phyloP scores from a whole-genome alignment of 1,140 invertebrate species.

The Caerostris darwini region DNA sequence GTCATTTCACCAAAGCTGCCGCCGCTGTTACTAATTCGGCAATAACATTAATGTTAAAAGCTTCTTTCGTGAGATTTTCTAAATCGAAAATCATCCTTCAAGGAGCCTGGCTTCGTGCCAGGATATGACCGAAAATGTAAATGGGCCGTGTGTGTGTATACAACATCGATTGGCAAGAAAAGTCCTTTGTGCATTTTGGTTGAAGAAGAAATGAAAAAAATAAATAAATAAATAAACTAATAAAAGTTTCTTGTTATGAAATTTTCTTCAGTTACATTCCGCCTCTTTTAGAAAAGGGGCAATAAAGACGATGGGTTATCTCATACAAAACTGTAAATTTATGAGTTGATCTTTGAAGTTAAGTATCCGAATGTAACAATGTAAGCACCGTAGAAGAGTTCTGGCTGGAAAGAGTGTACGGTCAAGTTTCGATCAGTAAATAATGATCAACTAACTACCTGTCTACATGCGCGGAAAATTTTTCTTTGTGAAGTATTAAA shows the following conservation, averaged over 20 bases:
- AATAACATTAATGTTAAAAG: constrained; percentile 31
- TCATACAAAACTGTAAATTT: neutral
- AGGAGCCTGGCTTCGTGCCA: neutral
- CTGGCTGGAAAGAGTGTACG: too few species aligned
- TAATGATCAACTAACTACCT: too few species aligned
- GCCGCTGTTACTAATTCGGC: constrained; percentile 6
- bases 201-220: neutral
- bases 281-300: neutral
- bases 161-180: neutral
- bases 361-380: too few species aligned
- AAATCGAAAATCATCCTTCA: constrained; percentile 12
- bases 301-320: neutral
- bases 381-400: too few species aligned
- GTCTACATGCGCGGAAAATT: too few species aligned
- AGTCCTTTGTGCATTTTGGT: neutral
- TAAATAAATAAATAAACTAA: neutral
- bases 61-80: constrained; percentile 36
- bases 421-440: too few species aligned
- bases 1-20: neutral
- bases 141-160: constrained; percentile 13
- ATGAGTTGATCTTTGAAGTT: neutral
- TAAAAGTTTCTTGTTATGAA: too few species aligned
- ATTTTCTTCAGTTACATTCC: too few species aligned
- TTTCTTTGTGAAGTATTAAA: too few species aligned
- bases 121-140: constrained; percentile 34